These are phyloP conservation scores for Rhinoraja longicauda DNA, from an alignment of 2,797 vertebrate genomes.

Conservation along the genomic window DNA sequence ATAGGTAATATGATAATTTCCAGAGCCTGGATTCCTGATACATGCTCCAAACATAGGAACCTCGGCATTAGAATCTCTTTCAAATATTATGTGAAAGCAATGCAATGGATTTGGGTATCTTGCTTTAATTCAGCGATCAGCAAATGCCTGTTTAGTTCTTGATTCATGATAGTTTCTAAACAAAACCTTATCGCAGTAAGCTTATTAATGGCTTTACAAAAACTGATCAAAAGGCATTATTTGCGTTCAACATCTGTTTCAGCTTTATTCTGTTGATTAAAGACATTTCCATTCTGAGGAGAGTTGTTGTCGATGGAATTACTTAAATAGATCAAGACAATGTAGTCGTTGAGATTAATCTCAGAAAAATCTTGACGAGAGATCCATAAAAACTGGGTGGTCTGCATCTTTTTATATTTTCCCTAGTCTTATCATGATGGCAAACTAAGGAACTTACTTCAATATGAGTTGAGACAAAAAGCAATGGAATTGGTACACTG, in stretches of 20 bases:
- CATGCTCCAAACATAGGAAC: background rate
- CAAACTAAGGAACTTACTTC: background rate
- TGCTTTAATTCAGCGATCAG: background rate
- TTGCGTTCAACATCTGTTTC: slow-evolving; percentile 13
- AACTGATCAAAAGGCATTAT: background rate
- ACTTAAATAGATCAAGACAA: slow-evolving; percentile 24
- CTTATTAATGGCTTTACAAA: slow-evolving; percentile 26
- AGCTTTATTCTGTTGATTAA: slow-evolving; percentile 13
- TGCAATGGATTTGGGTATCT: background rate
- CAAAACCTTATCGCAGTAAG: slow-evolving; percentile 16
- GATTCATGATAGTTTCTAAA: background rate
- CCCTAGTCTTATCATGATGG: slow-evolving; percentile 3
- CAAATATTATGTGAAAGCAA: background rate
- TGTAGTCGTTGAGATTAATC: background rate
- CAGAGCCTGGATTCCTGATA: background rate
- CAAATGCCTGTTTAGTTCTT: background rate
- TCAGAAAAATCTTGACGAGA: slow-evolving; percentile 13
- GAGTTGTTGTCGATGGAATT: background rate
- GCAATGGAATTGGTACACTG: background rate
- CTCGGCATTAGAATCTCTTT: background rate
- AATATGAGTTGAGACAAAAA: background rate
- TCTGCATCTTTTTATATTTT: slow-evolving; percentile 3
- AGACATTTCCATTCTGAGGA: background rate
- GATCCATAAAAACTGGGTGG: slow-evolving; percentile 33
- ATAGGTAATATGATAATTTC: too few species aligned